Evolutionary conservation across 35 echinoderm and acorn worm species (phyloP), one percentile per base, ranked within the genome.

Genomic region (Apostichopus californicus): DNA sequence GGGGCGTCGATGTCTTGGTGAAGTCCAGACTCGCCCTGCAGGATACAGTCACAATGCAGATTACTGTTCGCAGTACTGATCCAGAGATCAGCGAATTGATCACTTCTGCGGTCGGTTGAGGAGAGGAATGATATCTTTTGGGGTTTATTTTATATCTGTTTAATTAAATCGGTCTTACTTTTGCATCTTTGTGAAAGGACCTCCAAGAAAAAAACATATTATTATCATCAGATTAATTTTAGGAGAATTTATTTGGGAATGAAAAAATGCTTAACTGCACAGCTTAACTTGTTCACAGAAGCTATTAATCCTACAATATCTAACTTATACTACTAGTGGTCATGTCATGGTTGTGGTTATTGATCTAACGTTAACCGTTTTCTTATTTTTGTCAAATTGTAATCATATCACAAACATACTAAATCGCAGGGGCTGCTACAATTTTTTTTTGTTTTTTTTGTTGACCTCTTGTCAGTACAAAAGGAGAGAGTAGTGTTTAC

Each of bases 41-140:
- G 68, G 96, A 95, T 89, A 98, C 94, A 0, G 94, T 98, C 64
- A 98, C 94, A 66, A 98, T 98, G 96, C 96, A 98, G 77, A 98
- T 98, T 17, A 98, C 96, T 4, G 96, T 98, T 25, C 94, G 96
- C 3, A 98, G 96, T 77, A 90, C 77, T 17, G 94, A 98, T 58
- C 58, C 85, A 0, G 86, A 70, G 5, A 93, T 95, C 56, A 98
- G 96, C 56, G 96, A 98, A 92, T 68, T 98, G 18, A 93, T 98
- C n/a, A 88, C 96, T 7, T 92, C 93, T 34, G 91, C 94, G 9
- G 96, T 98, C 18, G 96, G 96, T 60, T 85, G 81, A 85, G 11
- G n/a, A 75, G 17, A 75, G 15, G n/a, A 75, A 75, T 8, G 8
- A 61, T 75, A 24, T n/a, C 6, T 75, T 4, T 75, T 20, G 6